These are phyloP conservation scores for Nipponacmea schrenckii DNA, from an alignment of 2,888 invertebrate species.

Conservation along the genomic window DNA sequence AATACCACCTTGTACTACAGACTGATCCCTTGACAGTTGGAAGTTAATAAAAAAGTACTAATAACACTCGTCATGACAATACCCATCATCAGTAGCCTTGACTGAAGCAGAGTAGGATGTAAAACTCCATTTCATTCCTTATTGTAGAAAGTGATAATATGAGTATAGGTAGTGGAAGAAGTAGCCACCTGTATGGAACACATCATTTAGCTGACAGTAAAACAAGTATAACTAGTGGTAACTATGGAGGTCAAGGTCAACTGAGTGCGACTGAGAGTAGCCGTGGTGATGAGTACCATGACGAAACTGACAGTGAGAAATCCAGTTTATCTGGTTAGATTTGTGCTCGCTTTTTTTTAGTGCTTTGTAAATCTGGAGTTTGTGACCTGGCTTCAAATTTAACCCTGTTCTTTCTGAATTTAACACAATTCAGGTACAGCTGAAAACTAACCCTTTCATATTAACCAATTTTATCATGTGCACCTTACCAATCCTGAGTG, in stretches of 20 bases:
- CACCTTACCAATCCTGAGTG: no score
- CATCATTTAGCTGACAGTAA: conserved; percentile 51
- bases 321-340: conserved; percentile 48
- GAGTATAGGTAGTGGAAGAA: conserved; percentile 56
- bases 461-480: no score
- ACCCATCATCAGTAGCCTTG: no score
- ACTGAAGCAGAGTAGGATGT: no score
- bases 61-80: no score
- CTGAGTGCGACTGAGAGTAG: conserved; percentile 63
- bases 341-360: conserved; percentile 1
- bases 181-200: conserved; percentile 34
- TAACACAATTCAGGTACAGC: no score
- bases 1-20: no score
- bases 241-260: conserved; percentile 48
- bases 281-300: conserved; percentile 56
- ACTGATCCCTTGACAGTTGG: no score
- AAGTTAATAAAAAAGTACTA: no score
- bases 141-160: conserved; percentile 62
- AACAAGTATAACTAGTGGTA: conserved; percentile 51
- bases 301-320: conserved; percentile 56
- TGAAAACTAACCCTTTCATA: no score
- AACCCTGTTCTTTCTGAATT: no score
- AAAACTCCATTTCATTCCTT: no score
- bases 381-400: not conserved
- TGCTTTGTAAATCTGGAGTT: conserved; percentile 6